A percentile compares a stretch with the other conserved stretches of the same genome.
Evolutionary conservation across 2,113 vertebrate genomes (phyloP).

Genomic region (Egretta garzetta): DNA sequence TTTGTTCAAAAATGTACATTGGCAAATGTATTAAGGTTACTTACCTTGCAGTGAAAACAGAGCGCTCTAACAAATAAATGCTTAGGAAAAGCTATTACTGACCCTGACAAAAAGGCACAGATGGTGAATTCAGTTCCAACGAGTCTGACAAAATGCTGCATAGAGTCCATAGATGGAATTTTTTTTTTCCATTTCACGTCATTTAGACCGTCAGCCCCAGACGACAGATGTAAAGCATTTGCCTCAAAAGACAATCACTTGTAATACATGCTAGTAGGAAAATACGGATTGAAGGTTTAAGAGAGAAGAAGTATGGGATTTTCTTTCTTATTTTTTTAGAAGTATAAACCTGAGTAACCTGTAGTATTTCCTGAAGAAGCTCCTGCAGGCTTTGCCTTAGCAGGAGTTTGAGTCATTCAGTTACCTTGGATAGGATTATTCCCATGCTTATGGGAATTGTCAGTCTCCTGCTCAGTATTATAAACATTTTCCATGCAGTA

Average conservation of each 20-base stretch:
- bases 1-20: neutral
- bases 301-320: neutral
- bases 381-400: neutral
- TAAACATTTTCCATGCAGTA: neutral
- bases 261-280: neutral
- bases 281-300: neutral
- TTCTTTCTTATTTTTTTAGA: neutral
- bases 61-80: neutral
- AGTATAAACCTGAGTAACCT: neutral
- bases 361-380: neutral
- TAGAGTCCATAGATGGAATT: slow-evolving; percentile 7
- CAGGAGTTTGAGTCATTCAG: neutral
- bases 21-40: neutral
- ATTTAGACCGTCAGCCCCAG: neutral
- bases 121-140: neutral
- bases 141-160: neutral
- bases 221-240: neutral
- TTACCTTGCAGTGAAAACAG: neutral
- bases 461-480: neutral
- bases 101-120: neutral
- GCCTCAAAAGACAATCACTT: neutral
- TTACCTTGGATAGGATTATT: neutral
- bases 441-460: neutral
- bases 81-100: neutral
- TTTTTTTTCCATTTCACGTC: neutral